phyloP scores from a whole-genome alignment of 2,888 invertebrate species.

The Biston stratarius region DNA sequence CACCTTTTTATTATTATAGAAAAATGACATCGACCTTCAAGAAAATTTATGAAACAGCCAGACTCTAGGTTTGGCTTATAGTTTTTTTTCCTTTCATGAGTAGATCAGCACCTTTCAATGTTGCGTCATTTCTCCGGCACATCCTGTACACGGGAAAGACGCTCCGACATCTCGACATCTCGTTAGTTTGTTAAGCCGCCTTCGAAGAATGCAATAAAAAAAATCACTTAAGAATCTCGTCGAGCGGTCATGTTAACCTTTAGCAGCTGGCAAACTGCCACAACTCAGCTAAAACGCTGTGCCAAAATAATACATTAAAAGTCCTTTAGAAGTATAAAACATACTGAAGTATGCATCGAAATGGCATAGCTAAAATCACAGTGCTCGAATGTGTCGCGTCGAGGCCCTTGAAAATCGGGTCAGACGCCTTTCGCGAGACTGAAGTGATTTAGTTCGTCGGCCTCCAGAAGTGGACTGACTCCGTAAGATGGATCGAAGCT shows the following conservation, averaged over 20 bases:
- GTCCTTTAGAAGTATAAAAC: conserved; percentile 71
- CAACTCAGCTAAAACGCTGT: conserved; percentile 67
- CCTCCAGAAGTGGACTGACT: conserved; percentile 77
- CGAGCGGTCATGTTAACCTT: conserved; percentile 77
- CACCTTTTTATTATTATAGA: too few relatives aligned
- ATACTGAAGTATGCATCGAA: conserved; percentile 68
- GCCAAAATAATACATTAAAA: conserved; percentile 84
- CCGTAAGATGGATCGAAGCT: conserved; percentile 80
- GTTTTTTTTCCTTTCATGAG: background rate
- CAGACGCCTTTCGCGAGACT: conserved; percentile 63
- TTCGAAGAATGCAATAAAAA: conserved; percentile 67
- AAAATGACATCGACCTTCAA: too few relatives aligned
- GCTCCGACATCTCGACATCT: conserved; percentile 70
- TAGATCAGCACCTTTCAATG: too few relatives aligned
- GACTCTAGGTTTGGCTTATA: too few relatives aligned
- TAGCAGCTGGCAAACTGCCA: conserved; percentile 77
- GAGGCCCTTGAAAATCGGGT: conserved; percentile 71
- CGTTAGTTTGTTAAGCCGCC: conserved; percentile 78
- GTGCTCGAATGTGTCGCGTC: conserved; percentile 60
- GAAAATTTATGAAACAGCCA: too few relatives aligned
- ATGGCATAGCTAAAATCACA: conserved; percentile 57
- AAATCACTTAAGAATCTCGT: conserved; percentile 80
- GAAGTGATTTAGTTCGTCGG: conserved; percentile 74
- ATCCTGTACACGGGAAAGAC: conserved; percentile 77
- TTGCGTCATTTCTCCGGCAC: too few relatives aligned